Base-by-base conservation (phyloP, 1,140 invertebrate genomes). In the Caerostris darwini region DNA sequence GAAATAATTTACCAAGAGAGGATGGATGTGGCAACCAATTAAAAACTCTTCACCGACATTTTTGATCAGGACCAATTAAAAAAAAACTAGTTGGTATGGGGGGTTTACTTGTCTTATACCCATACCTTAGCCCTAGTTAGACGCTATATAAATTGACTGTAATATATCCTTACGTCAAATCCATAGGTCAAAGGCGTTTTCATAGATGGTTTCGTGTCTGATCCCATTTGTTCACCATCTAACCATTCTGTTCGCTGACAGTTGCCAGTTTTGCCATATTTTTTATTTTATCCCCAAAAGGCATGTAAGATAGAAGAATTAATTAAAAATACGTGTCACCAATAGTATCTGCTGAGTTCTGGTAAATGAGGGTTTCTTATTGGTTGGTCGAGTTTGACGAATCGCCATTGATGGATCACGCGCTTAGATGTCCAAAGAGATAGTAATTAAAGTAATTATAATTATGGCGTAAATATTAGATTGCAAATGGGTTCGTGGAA, bases 271-370 rank as follows among this genome's bases (percentile, higher is more conserved):
- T 77, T 53, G 6, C 8, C 34, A 2, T 5, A 3, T 5, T 34
- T 34, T 34, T 34, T 34, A 34, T 34, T 34, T 3, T 12, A 2
- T 50, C 10, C 7, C 34, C 71, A 2, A 50, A 53, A 53, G 50
- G 71, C 3, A 77, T 12, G 0, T 5, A 8, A 7, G 12, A 14
- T 34, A 53, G 4, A 34, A 71, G 71, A 12, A 77, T 77, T 77
- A 77, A 77, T 77, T 77, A 77, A 77, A 77, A 77, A 77, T 10
- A 77, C 71, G 10, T 77, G 71, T 77, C 71, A 77, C 71, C 71
- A 77, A 50, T 50, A 8, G 34, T 77, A 77, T 53, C 34, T 10
- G 12, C 34, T 19, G 71, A 77, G 53, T 53, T 77, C 34, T 50
- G 3, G 19, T 12, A 34, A 77, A 77, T 19, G 34, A 34, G 34